Conservation (phyloP, 2,888 invertebrate species). For the Eupithecia inturbata region DNA sequence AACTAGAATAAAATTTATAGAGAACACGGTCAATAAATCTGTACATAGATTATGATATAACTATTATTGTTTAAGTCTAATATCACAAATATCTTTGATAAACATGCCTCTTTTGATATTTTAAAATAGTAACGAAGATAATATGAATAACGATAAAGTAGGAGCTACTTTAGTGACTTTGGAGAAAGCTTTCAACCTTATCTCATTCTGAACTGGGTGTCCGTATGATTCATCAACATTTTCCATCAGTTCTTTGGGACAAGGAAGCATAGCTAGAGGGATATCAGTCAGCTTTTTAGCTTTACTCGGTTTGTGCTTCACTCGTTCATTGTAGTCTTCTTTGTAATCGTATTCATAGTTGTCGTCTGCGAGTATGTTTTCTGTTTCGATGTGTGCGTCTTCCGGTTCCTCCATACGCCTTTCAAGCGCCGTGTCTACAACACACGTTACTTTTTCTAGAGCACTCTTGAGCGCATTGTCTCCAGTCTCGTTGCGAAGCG, state of each 20-base stretch:
- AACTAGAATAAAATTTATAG: constrained; percentile 46
- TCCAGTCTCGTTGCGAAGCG: constrained; percentile 89
- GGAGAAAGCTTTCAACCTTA: constrained; percentile 75
- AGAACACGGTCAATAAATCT: constrained; percentile 55
- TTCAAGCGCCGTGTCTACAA: constrained; percentile 78
- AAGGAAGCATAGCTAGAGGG: constrained; percentile 74
- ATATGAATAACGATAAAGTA: constrained; percentile 55
- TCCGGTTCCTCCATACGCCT: constrained; percentile 62
- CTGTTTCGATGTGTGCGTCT: constrained; percentile 53
- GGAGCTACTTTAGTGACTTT: constrained; percentile 58
- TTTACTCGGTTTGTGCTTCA: constrained; percentile 59
- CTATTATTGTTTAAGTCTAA: constrained; percentile 63
- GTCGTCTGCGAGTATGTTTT: constrained; percentile 66
- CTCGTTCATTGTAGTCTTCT: constrained; percentile 66
- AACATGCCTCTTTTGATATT: constrained; percentile 40
- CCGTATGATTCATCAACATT: constrained; percentile 75
- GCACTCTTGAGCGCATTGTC: constrained; percentile 86
- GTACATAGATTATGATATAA: constrained; percentile 57
- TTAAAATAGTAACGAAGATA: constrained; percentile 58
- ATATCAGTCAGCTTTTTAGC: constrained; percentile 72
- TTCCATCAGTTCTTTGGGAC: constrained; percentile 77
- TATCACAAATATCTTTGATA: constrained; percentile 76
- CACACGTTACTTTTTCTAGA: constrained; percentile 89
- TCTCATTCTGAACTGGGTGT: constrained; percentile 78
- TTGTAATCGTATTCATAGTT: constrained; percentile 77